Evolutionary conservation across 1,140 invertebrate genomes (phyloP), one percentile per base, ranked within the genome.

Genomic region (Drosophila truncata): DNA sequence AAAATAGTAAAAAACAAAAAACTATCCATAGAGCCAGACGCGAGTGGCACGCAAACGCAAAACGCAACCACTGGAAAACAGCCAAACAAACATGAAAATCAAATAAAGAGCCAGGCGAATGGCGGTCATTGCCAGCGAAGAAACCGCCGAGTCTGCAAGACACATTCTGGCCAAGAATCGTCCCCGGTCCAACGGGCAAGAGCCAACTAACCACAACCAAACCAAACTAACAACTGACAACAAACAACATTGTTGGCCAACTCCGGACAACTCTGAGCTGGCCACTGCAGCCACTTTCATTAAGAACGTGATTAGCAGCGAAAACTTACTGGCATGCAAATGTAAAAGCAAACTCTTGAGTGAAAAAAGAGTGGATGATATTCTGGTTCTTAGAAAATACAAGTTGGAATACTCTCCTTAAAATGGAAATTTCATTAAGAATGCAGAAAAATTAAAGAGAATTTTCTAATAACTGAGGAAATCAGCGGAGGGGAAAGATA

Each of bases 291-390:
- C 82, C 86, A 90, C 85, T 90, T 90, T 90, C 85, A 90, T 90
- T 90, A 90, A 79, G 86, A 90, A 90, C 85, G 85, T 90, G 85
- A 90, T 88, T 88, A 88, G 80, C 84, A 73, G 59, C 50, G 65
- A 66, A 61, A 55, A 59, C 58, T 63, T 49, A 61, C 78, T 84
- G 58, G 70, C 85, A 85, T 90, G 85, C 85, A 90, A 90, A 90
- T 86, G 58, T 54, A 60, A 55, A 70, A 73, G 71, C 69, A 60
- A 58, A 9, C 44, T 41, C 50, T 35, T 29, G 47, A 20, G 60
- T 75, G 29, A 33, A 55, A 55, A 55, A 55, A 54, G 23, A 35
- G 10, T n/a, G 18, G 27, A 25, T 60, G 11, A n/a, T 27, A 29
- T 44, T 47, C 14, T 14, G 49, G 18, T 27, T 69, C 25, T 16